A percentile compares a stretch with the other conserved stretches of the same genome.
These are phyloP conservation scores for Linepithema humile DNA, from an alignment of 1,140 invertebrate species.

Conservation along the genomic window DNA sequence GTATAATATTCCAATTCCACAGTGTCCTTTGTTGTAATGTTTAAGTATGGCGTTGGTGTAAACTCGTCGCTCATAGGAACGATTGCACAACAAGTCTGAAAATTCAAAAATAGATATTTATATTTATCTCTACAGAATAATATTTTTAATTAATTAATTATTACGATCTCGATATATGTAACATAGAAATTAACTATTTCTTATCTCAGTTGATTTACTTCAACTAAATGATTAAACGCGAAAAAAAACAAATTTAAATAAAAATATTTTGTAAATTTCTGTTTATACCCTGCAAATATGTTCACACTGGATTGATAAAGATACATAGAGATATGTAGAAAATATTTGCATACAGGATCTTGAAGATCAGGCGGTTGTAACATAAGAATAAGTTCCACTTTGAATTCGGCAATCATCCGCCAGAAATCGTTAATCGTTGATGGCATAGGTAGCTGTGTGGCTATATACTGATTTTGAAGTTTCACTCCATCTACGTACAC, in stretches of 20 bases:
- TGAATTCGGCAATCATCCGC: conserved; percentile 92
- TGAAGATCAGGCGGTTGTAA: conserved; percentile 76
- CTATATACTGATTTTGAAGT: conserved; percentile 91
- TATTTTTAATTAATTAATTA: too few species aligned
- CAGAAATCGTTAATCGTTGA: conserved; percentile 96
- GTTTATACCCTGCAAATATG: background rate
- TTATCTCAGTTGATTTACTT: background rate
- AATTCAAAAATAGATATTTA: background rate
- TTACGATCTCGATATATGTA: background rate
- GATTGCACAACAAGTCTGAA: conserved; percentile 70
- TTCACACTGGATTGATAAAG: background rate
- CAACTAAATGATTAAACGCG: background rate
- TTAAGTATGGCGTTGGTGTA: conserved; percentile 68
- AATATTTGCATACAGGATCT: conserved; percentile 63
- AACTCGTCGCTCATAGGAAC: conserved; percentile 57
- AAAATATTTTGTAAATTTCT: too few species aligned
- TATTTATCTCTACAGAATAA: background rate
- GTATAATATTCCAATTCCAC: conserved; percentile 52
- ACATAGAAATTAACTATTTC: too few species aligned
- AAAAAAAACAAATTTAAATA: background rate
- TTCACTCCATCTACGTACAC: conserved; percentile 69
- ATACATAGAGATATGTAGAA: background rate
- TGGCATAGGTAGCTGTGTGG: conserved; percentile 94
- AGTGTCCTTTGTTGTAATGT: conserved; percentile 46
- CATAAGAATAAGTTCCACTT: conserved; percentile 87